A percentile compares a stretch with the other conserved stretches of the same genome.
Evolutionary conservation across 2,113 vertebrate genomes (phyloP).

Genomic region (Eptesicus fuscus): DNA sequence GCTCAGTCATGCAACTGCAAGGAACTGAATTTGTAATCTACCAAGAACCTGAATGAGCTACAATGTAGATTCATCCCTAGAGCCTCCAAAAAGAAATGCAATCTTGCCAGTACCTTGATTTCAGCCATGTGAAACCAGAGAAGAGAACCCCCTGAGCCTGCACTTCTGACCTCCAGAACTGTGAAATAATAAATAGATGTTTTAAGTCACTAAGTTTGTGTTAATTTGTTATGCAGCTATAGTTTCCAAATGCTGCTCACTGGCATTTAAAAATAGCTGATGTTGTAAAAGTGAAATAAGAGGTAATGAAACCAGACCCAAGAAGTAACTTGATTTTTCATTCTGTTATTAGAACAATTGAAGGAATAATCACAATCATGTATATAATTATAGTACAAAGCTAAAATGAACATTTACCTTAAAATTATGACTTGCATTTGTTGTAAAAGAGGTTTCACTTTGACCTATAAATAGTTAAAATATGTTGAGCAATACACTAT

Average conservation of each 20-base stretch:
- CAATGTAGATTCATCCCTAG: neutral
- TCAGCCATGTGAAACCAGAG: neutral
- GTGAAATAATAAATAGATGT: neutral
- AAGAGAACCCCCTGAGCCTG: neutral
- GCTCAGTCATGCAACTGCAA: neutral
- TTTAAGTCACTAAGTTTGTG: neutral
- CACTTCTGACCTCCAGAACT: neutral
- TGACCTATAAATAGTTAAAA: slow-evolving; percentile 33
- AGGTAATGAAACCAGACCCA: neutral
- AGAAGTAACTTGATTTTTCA: neutral
- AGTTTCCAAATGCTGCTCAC: neutral
- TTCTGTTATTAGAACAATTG: neutral
- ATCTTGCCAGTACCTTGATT: neutral
- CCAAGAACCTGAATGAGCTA: neutral
- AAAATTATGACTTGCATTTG: neutral
- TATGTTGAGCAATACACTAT: neutral
- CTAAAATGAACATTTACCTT: neutral
- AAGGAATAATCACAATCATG: neutral
- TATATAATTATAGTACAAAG: neutral
- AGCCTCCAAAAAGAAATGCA: neutral
- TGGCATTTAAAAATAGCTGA: neutral
- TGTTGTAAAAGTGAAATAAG: neutral
- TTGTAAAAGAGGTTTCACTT: neutral
- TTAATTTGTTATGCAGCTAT: neutral
- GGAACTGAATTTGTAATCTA: neutral